Percentiles rank a stretch among this genome's conserved stretches.
These are phyloP conservation scores for Neogale vison DNA, from an alignment of 2,113 vertebrate genomes.

Conservation along the genomic window DNA sequence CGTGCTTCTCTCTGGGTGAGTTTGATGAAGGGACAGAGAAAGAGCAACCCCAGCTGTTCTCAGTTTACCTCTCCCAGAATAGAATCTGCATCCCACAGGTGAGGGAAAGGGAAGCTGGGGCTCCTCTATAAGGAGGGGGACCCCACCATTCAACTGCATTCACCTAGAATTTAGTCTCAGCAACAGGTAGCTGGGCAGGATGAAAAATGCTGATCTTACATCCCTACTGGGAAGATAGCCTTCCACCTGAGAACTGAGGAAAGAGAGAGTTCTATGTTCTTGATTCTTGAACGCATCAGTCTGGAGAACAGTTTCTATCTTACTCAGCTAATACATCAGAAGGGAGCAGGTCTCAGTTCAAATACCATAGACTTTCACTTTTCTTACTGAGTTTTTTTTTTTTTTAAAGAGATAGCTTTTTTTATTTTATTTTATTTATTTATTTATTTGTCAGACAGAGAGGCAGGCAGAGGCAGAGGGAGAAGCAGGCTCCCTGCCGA, in stretches of 20 bases:
- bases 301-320: background rate
- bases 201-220: background rate
- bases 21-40: background rate
- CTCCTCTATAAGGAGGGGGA: background rate
- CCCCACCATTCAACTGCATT: background rate
- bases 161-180: slow-evolving; percentile 2
- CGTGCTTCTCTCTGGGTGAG: background rate
- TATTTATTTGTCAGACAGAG: too few relatives aligned
- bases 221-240: background rate
- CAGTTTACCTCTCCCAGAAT: background rate
- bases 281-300: background rate
- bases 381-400: slow-evolving; percentile 11
- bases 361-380: background rate
- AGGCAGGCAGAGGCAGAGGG: too few relatives aligned
- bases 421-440: too few relatives aligned
- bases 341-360: background rate
- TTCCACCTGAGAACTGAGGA: background rate
- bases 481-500: too few relatives aligned
- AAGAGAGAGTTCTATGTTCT: background rate
- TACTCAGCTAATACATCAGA: background rate
- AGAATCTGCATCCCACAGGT: background rate
- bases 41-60: background rate
- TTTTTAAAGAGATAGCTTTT: too few relatives aligned
- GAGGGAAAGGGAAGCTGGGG: background rate
- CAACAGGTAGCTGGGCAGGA: background rate